phyloP scores from a whole-genome alignment of 2,113 vertebrate species.

The Corydoras maculifer region DNA sequence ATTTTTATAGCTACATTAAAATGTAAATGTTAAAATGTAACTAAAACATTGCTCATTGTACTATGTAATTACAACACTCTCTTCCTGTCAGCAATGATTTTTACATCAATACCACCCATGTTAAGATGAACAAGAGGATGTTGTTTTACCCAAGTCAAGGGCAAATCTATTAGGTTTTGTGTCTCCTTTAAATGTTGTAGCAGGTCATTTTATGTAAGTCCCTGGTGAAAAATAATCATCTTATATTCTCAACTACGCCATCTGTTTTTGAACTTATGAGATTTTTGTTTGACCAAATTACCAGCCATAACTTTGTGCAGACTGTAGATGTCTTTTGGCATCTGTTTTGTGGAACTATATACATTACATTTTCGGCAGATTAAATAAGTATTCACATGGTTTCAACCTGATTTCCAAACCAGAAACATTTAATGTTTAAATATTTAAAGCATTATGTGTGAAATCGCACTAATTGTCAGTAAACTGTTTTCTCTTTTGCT shows the following conservation, averaged over 20 bases:
- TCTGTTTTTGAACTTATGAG: constrained; percentile 27
- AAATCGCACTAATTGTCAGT: too few relatives aligned
- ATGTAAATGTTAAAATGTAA: too few relatives aligned
- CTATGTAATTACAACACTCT: too few relatives aligned
- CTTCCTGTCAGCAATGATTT: too few relatives aligned
- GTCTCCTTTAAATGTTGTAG: constrained; percentile 23
- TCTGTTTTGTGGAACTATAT: not conserved
- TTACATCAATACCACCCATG: not conserved
- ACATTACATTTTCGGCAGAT: not conserved
- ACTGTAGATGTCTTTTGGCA: not conserved
- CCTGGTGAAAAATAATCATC: constrained; percentile 21
- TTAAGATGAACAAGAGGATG: constrained; percentile 3
- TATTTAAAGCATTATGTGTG: too few relatives aligned
- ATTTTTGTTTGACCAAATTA: constrained; percentile 16
- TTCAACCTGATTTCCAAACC: too few relatives aligned
- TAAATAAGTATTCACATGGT: too few relatives aligned
- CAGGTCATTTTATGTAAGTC: constrained; percentile 15
- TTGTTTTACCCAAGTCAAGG: not conserved
- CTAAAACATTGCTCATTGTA: too few relatives aligned
- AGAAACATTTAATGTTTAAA: too few relatives aligned
- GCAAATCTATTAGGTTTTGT: constrained; percentile 12
- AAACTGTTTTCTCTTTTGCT: too few relatives aligned
- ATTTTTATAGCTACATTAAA: too few relatives aligned
- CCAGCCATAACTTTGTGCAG: constrained; percentile 3
- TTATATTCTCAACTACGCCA: constrained; percentile 25